phyloP scores from a whole-genome alignment of 2,797 vertebrate species.

The Falco concolor region DNA sequence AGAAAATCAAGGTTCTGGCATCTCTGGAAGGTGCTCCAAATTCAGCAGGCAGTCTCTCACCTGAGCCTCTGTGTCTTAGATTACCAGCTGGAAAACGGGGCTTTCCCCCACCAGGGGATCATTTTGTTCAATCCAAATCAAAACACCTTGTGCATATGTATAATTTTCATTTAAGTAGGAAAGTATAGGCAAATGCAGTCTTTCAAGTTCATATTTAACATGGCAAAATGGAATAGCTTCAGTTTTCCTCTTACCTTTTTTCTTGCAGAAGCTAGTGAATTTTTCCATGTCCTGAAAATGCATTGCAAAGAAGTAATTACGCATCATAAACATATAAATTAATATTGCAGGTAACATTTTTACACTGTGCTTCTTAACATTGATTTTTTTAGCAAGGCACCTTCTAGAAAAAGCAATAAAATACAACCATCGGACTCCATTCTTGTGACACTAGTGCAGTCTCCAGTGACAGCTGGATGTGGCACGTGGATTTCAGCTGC shows the following conservation, averaged over 20 bases:
- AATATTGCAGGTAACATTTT: not conserved
- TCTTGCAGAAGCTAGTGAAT: not conserved
- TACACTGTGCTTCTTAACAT: not conserved
- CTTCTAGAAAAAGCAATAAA: not conserved
- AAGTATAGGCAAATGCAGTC: not conserved
- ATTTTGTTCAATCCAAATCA: not conserved
- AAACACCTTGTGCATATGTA: not conserved
- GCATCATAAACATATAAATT: not conserved
- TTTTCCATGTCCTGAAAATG: accelerated
- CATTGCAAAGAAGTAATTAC: not conserved
- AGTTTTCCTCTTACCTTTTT: not conserved
- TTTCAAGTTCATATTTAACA: not conserved
- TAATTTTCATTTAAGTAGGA: not conserved
- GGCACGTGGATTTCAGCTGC: not conserved
- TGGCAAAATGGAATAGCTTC: not conserved
- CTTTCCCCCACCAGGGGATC: not conserved
- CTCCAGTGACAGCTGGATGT: not conserved
- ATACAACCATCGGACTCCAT: not conserved
- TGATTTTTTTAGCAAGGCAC: not conserved
- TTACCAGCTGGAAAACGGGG: not conserved
- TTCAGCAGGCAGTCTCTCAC: not conserved
- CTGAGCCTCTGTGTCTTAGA: not conserved
- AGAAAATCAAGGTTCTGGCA: not conserved
- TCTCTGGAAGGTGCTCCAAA: not conserved
- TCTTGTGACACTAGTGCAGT: not conserved